Percentiles rank a stretch among this genome's conserved stretches.
Conservation (phyloP, 2,888 invertebrate species). For the Plagodis pulveraria region DNA sequence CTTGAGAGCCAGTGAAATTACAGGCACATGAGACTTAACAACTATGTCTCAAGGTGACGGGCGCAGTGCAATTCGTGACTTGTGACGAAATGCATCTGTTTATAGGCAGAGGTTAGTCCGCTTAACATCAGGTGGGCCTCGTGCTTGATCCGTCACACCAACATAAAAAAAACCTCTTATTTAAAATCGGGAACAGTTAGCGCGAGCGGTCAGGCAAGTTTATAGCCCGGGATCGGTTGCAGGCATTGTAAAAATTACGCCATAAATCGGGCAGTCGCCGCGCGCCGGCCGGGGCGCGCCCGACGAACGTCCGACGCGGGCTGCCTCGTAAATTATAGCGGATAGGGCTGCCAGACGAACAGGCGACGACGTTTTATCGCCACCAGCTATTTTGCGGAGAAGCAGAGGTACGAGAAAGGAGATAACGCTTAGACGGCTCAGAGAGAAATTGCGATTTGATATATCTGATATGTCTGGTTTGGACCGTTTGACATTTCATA, state of each 20-base stretch:
- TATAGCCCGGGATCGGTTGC: slow-evolving; percentile 49
- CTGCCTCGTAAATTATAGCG: slow-evolving; percentile 52
- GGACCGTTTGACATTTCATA: too few relatives aligned
- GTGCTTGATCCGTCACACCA: too few relatives aligned
- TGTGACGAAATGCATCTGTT: too few relatives aligned
- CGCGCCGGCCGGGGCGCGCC: slow-evolving; percentile 55
- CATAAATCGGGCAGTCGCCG: slow-evolving; percentile 64
- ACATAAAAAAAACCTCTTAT: not conserved
- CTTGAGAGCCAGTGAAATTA: too few relatives aligned
- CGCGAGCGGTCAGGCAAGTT: slow-evolving; percentile 16
- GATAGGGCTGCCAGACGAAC: slow-evolving; percentile 22
- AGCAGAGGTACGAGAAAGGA: not conserved
- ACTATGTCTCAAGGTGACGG: too few relatives aligned
- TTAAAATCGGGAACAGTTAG: not conserved
- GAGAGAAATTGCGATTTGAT: too few relatives aligned
- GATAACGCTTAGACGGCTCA: not conserved
- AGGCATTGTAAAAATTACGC: slow-evolving; percentile 77
- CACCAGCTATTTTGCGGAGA: not conserved
- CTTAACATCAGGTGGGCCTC: too few relatives aligned
- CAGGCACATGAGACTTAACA: too few relatives aligned
- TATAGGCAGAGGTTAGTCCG: too few relatives aligned
- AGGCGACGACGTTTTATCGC: not conserved
- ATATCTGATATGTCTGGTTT: too few relatives aligned
- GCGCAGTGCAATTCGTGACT: too few relatives aligned
- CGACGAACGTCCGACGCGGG: slow-evolving; percentile 55